Conservation (phyloP, 2,888 invertebrate genomes). For the Pycnomerus fuliginosus region DNA sequence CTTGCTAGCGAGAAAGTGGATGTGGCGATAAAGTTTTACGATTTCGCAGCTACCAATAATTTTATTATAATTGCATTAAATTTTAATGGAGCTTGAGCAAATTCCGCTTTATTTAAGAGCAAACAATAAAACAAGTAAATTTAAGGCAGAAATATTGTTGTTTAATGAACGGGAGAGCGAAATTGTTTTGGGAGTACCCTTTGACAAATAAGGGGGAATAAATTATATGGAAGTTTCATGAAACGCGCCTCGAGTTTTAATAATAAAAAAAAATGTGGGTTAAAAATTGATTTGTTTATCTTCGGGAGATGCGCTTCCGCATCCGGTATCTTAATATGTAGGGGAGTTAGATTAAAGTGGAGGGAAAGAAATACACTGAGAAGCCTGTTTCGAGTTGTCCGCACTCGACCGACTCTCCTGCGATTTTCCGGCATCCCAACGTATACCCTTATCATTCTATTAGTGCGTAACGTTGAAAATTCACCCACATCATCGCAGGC, state of each 20-base stretch:
- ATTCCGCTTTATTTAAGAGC: too few species aligned
- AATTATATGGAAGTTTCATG: too few species aligned
- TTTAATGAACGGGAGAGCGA: slow-evolving; percentile 7
- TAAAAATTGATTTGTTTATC: too few species aligned
- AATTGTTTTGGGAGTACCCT: too few species aligned
- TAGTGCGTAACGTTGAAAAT: slow-evolving; percentile 42
- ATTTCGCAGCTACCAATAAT: too few species aligned
- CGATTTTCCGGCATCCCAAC: slow-evolving; percentile 21
- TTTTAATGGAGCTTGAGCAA: too few species aligned
- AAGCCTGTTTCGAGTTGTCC: slow-evolving; percentile 24
- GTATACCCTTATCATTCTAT: slow-evolving; percentile 42
- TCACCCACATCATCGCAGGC: slow-evolving; percentile 23
- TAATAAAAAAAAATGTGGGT: background rate
- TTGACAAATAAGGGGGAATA: too few species aligned
- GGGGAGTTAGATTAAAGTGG: slow-evolving; percentile 13
- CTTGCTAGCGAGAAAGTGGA: too few species aligned
- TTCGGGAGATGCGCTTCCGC: slow-evolving; percentile 3
- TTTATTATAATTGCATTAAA: too few species aligned
- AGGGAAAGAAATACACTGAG: slow-evolving; percentile 9
- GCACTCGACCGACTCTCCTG: slow-evolving; percentile 25
- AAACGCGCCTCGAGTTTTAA: background rate
- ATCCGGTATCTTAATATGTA: slow-evolving; percentile 18
- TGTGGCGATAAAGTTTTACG: too few species aligned
- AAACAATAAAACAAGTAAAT: too few species aligned
- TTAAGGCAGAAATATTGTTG: slow-evolving; percentile 4